These are phyloP conservation scores for Polietes domitor DNA, from an alignment of 2,888 invertebrate species.

Conservation along the genomic window DNA sequence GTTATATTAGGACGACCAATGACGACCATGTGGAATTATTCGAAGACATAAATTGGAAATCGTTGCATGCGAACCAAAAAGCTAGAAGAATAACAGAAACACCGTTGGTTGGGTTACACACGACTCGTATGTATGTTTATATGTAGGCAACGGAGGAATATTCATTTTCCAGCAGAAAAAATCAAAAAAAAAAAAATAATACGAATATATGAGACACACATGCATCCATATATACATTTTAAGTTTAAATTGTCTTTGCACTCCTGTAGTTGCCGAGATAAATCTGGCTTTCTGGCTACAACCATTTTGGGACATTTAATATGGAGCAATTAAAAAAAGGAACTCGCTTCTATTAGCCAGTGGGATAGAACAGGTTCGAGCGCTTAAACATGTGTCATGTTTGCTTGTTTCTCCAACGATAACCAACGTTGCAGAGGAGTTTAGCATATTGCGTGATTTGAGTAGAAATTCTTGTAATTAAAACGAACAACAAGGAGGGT, in stretches of 20 bases:
- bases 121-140: too few species aligned
- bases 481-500: background rate
- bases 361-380: background rate
- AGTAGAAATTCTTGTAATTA: constrained; percentile 1
- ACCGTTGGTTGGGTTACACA: background rate
- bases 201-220: background rate
- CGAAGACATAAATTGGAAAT: background rate
- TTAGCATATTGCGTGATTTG: background rate
- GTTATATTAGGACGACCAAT: background rate
- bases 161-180: background rate
- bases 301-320: constrained; percentile 18
- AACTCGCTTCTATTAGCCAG: background rate
- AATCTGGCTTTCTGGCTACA: background rate
- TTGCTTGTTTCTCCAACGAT: background rate
- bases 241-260: constrained; percentile 2
- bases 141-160: too few species aligned
- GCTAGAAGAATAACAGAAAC: background rate
- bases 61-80: background rate
- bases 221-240: background rate
- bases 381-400: background rate
- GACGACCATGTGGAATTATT: background rate
- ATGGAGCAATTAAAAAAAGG: constrained; percentile 7
- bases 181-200: background rate
- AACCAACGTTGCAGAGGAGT: background rate
- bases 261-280: background rate